A percentile compares a stretch with the other conserved stretches of the same genome.
These are phyloP conservation scores for Metopolophium dirhodum DNA, from an alignment of 1,140 invertebrate genomes.

Conservation along the genomic window DNA sequence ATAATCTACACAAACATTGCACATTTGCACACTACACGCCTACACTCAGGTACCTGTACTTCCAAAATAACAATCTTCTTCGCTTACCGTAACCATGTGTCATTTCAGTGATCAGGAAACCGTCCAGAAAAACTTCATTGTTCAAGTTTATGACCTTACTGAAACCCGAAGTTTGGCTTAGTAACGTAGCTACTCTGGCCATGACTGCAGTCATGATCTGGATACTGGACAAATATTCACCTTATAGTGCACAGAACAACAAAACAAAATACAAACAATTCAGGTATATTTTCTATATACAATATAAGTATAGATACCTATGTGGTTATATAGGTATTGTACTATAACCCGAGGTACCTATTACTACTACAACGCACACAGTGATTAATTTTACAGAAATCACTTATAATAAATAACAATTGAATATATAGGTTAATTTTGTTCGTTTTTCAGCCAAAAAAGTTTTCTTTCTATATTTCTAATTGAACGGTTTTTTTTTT, in stretches of 20 bases:
- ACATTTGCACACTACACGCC: background rate
- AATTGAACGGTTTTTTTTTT: too few species aligned
- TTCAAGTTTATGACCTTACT: slow-evolving; percentile 95
- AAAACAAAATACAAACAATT: slow-evolving; percentile 73
- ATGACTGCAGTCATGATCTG: slow-evolving; percentile 86
- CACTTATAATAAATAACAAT: too few species aligned
- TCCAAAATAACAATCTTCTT: background rate
- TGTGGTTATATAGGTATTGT: background rate
- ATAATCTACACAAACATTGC: too few species aligned
- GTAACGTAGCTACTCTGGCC: slow-evolving; percentile 82
- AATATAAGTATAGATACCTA: background rate
- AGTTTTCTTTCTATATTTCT: too few species aligned
- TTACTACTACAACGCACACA: background rate
- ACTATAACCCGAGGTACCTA: background rate
- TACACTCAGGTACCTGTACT: background rate
- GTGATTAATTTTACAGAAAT: too few species aligned
- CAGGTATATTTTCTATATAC: background rate
- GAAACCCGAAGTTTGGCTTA: slow-evolving; percentile 85
- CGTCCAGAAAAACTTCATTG: slow-evolving; percentile 79
- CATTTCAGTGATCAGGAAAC: slow-evolving; percentile 79
- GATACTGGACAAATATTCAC: slow-evolving; percentile 87
- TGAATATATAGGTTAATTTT: too few species aligned
- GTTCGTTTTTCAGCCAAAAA: background rate
- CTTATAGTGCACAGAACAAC: slow-evolving; percentile 86
- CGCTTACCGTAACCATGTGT: background rate